These are phyloP conservation scores for Pelecanus crispus DNA, from an alignment of 2,113 vertebrate species.

Conservation along the genomic window DNA sequence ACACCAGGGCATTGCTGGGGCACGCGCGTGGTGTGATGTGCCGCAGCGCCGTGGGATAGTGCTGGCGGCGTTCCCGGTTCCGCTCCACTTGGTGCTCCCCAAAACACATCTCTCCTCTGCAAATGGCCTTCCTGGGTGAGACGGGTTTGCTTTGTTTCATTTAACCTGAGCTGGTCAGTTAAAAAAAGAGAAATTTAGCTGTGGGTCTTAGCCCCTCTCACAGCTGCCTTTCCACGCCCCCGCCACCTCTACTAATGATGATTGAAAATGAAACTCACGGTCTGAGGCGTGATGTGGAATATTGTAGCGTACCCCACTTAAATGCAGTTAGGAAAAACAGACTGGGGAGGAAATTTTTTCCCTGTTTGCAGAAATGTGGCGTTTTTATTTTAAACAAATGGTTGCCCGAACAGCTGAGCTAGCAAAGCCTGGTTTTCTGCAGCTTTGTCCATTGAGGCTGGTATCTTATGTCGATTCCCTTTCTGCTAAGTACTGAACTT, in stretches of 20 bases:
- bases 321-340: neutral
- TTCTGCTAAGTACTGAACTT: neutral
- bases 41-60: rapidly evolving
- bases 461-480: neutral
- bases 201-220: neutral
- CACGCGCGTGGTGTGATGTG: rapidly evolving
- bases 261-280: neutral
- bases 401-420: neutral
- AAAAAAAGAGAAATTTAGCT: neutral
- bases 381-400: neutral
- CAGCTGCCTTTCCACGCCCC: neutral
- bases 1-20: rapidly evolving
- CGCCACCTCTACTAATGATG: rapidly evolving
- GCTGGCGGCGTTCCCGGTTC: rapidly evolving
- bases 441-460: neutral
- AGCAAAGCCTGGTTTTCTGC: neutral
- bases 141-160: neutral
- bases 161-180: neutral
- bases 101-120: neutral
- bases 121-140: neutral
- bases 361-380: neutral
- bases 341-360: neutral
- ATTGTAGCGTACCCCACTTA: neutral
- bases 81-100: rapidly evolving
- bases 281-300: neutral